Evolutionary conservation across 2,113 vertebrate species (phyloP).

Genomic region (Narcine bancroftii): DNA sequence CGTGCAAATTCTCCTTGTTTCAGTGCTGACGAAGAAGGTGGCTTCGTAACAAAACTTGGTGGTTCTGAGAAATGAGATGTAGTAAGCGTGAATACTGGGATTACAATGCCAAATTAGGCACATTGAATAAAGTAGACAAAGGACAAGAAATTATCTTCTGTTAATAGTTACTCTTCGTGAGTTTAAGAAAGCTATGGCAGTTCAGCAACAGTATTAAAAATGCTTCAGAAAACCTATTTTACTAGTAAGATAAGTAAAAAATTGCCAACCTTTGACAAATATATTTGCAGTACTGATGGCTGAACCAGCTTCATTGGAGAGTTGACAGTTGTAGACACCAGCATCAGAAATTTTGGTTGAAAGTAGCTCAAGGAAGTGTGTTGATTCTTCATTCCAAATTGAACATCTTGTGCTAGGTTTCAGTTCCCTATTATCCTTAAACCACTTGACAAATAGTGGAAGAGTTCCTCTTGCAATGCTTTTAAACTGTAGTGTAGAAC

Average conservation of each 20-base stretch:
- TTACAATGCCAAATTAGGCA: not conserved
- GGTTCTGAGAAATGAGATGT: conserved; percentile 63
- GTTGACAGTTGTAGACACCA: conserved; percentile 22
- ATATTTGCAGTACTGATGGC: conserved; percentile 30
- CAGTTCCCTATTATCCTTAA: conserved; percentile 17
- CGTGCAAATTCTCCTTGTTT: conserved; percentile 75
- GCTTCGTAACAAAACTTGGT: conserved; percentile 81
- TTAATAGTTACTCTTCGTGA: not conserved
- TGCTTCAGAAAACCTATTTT: not conserved
- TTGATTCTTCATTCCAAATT: conserved; percentile 35
- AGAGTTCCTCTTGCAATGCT: conserved; percentile 26
- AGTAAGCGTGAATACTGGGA: not conserved
- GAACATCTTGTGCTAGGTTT: not conserved
- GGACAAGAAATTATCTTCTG: not conserved
- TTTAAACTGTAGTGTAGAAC: conserved; percentile 14
- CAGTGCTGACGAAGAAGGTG: conserved; percentile 71
- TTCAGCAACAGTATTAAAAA: not conserved
- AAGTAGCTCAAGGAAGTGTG: conserved; percentile 5
- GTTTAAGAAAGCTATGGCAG: not conserved
- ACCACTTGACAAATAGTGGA: conserved; percentile 24
- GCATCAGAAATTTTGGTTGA: conserved; percentile 8
- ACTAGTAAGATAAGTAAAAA: not conserved
- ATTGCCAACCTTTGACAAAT: conserved; percentile 23
- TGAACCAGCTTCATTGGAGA: conserved; percentile 31
- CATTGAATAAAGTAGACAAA: not conserved